phyloP scores from a whole-genome alignment of 2,797 vertebrate species.

The Crocidura indochinensis region DNA sequence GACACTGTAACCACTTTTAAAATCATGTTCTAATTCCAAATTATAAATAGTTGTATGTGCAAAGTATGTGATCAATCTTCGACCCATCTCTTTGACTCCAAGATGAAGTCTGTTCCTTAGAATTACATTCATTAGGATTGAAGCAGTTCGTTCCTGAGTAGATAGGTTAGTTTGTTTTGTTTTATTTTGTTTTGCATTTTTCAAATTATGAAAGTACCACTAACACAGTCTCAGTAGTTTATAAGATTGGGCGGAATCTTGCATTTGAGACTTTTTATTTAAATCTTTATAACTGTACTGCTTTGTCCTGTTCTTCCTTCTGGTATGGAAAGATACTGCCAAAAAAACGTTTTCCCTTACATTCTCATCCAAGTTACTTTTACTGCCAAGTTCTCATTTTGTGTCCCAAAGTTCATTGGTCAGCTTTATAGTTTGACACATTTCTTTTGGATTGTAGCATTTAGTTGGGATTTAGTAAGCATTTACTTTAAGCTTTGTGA shows the following conservation, averaged over 20 bases:
- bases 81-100: not conserved
- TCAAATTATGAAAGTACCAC: not conserved
- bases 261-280: slow-evolving; percentile 7
- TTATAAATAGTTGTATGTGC: too few species aligned
- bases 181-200: too few species aligned
- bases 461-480: slow-evolving; percentile 22
- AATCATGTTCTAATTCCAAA: slow-evolving; percentile 13
- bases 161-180: slow-evolving; percentile 22
- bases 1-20: slow-evolving; percentile 54
- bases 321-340: not conserved
- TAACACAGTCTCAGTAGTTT: not conserved
- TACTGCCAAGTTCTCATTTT: slow-evolving; percentile 44
- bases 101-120: not conserved
- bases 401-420: slow-evolving; percentile 41
- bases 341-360: not conserved
- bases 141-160: slow-evolving; percentile 26
- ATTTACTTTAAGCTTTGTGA: slow-evolving; percentile 50
- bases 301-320: not conserved
- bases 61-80: too few species aligned
- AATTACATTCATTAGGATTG: not conserved
- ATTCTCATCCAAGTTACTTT: not conserved
- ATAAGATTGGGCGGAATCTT: not conserved
- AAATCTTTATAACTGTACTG: not conserved
- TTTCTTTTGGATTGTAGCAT: slow-evolving; percentile 27
- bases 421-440: slow-evolving; percentile 30